A percentile compares a stretch with the other conserved stretches of the same genome.
Evolutionary conservation across 2,888 invertebrate genomes (phyloP).

Genomic region (Limenitis camilla): DNA sequence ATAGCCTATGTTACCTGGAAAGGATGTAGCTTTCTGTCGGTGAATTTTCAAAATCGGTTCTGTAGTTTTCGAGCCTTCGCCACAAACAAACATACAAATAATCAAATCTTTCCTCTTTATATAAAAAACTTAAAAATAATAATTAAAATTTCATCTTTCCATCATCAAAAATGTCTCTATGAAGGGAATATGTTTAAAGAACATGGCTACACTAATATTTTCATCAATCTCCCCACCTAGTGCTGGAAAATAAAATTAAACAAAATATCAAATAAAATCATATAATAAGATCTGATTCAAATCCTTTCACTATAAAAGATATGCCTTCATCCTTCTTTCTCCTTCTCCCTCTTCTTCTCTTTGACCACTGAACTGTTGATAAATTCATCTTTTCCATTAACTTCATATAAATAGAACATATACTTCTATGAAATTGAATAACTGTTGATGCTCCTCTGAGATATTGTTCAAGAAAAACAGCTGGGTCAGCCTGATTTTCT

Average conservation of each 20-base stretch:
- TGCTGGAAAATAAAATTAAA: background rate
- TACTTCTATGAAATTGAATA: conserved; percentile 51
- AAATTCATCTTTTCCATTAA: conserved; percentile 41
- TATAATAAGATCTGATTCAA: conserved; percentile 59
- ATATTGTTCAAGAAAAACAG: conserved; percentile 68
- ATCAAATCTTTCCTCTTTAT: too few relatives aligned
- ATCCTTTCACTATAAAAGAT: conserved; percentile 53
- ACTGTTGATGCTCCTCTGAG: conserved; percentile 53
- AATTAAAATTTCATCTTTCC: too few relatives aligned
- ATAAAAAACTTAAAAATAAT: too few relatives aligned
- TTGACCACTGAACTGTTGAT: conserved; percentile 34
- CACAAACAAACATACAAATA: too few relatives aligned
- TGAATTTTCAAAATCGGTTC: too few relatives aligned
- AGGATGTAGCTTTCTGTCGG: too few relatives aligned
- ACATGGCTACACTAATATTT: too few relatives aligned
- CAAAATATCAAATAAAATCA: conserved; percentile 22
- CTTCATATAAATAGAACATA: conserved; percentile 36
- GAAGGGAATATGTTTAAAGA: too few relatives aligned
- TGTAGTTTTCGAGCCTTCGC: too few relatives aligned
- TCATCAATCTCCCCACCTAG: too few relatives aligned
- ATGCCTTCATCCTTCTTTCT: conserved; percentile 43
- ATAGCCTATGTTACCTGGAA: too few relatives aligned
- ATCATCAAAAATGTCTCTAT: background rate
- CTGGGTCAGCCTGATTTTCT: conserved; percentile 70
- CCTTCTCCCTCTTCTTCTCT: conserved; percentile 40